Evolutionary conservation across 2,888 invertebrate genomes (phyloP).

Genomic region (Hypolimnas misippus): DNA sequence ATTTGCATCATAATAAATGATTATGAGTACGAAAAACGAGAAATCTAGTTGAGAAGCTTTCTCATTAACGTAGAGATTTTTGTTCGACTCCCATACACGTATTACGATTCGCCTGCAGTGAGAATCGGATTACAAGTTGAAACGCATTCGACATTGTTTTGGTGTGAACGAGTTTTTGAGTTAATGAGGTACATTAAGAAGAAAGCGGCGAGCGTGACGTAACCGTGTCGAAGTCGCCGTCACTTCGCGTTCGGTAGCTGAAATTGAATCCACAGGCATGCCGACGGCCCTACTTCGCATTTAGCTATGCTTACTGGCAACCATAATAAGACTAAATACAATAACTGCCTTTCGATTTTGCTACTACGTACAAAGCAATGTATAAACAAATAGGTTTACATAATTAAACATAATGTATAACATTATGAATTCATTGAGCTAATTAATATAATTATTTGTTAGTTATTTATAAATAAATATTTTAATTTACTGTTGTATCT

Average conservation of each 20-base stretch:
- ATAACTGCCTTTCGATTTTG: background rate
- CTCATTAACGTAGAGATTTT: slow-evolving; percentile 35
- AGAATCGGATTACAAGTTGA: slow-evolving; percentile 60
- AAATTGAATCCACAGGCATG: slow-evolving; percentile 75
- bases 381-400: background rate
- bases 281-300: slow-evolving; percentile 56
- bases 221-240: slow-evolving; percentile 46
- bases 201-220: slow-evolving; percentile 58
- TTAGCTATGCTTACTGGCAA: slow-evolving; percentile 61
- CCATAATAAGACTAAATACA: background rate
- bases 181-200: slow-evolving; percentile 73
- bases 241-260: slow-evolving; percentile 63
- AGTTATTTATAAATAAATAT: too few species aligned
- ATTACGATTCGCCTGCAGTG: slow-evolving; percentile 39
- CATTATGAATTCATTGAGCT: too few species aligned
- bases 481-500: too few species aligned
- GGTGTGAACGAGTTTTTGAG: slow-evolving; percentile 61
- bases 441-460: too few species aligned
- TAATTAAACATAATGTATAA: too few species aligned
- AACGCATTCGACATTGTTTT: slow-evolving; percentile 57
- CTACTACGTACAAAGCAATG: background rate
- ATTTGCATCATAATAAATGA: slow-evolving; percentile 67
- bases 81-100: slow-evolving; percentile 22
- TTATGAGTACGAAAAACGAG: slow-evolving; percentile 52
- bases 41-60: slow-evolving; percentile 35